Percentiles rank a stretch among this genome's conserved stretches.
These are phyloP conservation scores for Ictalurus punctatus DNA, from an alignment of 2,113 vertebrate genomes.

Conservation along the genomic window DNA sequence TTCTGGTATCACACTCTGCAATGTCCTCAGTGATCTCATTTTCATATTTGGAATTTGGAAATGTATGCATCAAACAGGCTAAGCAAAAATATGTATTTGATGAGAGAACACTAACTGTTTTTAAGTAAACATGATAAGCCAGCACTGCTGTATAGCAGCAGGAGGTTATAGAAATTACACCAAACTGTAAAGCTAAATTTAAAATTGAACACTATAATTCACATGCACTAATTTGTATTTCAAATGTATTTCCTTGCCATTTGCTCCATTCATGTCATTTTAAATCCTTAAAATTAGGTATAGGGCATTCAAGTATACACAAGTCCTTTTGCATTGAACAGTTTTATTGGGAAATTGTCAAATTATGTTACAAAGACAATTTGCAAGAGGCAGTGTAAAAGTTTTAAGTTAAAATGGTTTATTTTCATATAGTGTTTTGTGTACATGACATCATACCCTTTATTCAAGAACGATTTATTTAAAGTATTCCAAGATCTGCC, in stretches of 20 bases:
- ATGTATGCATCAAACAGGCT: slow-evolving; percentile 10
- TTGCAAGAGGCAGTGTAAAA: slow-evolving; percentile 22
- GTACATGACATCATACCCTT: slow-evolving; percentile 27
- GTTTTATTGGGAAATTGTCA: slow-evolving; percentile 28
- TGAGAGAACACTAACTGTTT: slow-evolving; percentile 1
- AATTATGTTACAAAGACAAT: slow-evolving; percentile 22
- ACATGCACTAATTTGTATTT: neutral
- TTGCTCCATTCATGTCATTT: slow-evolving; percentile 22
- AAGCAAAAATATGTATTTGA: slow-evolving; percentile 29
- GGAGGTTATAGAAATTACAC: neutral
- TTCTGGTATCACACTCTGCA: slow-evolving; percentile 22
- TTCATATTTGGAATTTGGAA: slow-evolving; percentile 5
- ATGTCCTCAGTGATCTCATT: slow-evolving; percentile 27
- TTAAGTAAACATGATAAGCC: neutral
- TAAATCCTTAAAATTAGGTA: neutral
- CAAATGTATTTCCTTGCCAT: slow-evolving; percentile 21
- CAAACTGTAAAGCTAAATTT: neutral
- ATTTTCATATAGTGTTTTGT: slow-evolving; percentile 43
- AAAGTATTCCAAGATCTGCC: slow-evolving; percentile 1
- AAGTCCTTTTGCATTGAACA: slow-evolving; percentile 7
- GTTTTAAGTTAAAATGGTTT: slow-evolving; percentile 7
- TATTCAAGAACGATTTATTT: slow-evolving; percentile 11
- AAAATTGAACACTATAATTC: slow-evolving; percentile 2
- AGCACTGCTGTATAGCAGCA: neutral
- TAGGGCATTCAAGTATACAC: slow-evolving; percentile 16